These are phyloP conservation scores for Clamator glandarius DNA, from an alignment of 2,797 vertebrate genomes.

Conservation along the genomic window DNA sequence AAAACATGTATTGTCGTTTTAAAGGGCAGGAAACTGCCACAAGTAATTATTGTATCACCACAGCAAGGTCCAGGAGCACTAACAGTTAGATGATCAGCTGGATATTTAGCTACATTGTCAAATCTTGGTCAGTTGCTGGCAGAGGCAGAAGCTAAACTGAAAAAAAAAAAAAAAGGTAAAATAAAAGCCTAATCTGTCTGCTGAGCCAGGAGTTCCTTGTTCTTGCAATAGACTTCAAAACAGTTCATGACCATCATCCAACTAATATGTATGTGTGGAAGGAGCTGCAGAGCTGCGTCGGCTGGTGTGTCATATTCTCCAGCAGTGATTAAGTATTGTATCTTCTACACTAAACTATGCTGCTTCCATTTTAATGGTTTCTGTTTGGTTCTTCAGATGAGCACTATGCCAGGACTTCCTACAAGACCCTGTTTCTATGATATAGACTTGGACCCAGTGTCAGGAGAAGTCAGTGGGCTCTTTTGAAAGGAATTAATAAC, in stretches of 20 bases:
- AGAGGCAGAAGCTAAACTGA: background rate
- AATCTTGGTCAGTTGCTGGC: background rate
- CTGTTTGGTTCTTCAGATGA: constrained; percentile 84
- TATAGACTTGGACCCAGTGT: constrained; percentile 92
- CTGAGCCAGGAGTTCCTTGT: background rate
- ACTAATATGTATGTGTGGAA: rapidly evolving
- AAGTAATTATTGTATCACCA: background rate
- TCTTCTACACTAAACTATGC: background rate
- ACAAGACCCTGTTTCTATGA: constrained; percentile 98
- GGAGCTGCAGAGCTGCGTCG: background rate
- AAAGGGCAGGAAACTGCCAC: background rate
- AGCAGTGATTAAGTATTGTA: background rate
- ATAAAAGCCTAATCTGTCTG: background rate
- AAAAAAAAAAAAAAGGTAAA: background rate
- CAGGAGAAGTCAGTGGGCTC: constrained; percentile 90
- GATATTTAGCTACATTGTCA: background rate
- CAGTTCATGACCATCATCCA: background rate
- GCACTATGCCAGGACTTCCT: constrained; percentile 96
- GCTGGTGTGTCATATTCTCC: background rate
- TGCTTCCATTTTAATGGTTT: background rate
- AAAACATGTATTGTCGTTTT: background rate
- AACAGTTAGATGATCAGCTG: background rate
- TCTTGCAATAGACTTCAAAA: background rate
- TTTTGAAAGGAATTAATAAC: constrained; percentile 79
- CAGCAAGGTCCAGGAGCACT: background rate